These are phyloP conservation scores for Drosophila borborema DNA, from an alignment of 2,888 invertebrate species.

Conservation along the genomic window DNA sequence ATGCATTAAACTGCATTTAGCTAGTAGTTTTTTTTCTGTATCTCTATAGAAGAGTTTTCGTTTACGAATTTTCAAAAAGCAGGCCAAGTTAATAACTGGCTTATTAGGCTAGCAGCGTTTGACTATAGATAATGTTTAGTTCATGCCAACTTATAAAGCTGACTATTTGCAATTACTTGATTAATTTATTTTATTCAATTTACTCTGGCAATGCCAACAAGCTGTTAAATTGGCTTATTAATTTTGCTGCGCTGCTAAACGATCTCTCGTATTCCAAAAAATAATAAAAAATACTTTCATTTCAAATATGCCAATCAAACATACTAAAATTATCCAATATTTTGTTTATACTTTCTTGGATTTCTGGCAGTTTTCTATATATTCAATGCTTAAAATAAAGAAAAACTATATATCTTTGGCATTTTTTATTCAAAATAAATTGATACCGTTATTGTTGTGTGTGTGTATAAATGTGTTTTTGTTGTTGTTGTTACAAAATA, in stretches of 20 bases:
- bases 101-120: slow-evolving; percentile 4
- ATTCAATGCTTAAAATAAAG: slow-evolving; percentile 11
- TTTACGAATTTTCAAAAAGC: not conserved
- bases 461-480: slow-evolving; percentile 16
- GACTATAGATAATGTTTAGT: not conserved
- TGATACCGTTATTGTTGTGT: slow-evolving; percentile 64
- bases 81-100: not conserved
- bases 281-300: not conserved
- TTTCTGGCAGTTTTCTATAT: slow-evolving; percentile 3
- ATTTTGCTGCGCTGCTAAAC: not conserved
- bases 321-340: slow-evolving; percentile 11
- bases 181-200: not conserved
- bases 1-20: not conserved
- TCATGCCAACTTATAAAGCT: not conserved
- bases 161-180: no score
- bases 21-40: not conserved
- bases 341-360: not conserved
- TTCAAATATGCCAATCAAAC: not conserved
- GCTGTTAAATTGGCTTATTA: not conserved
- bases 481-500: slow-evolving; percentile 59
- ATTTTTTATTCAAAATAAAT: slow-evolving; percentile 82
- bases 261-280: not conserved
- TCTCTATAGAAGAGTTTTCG: not conserved
- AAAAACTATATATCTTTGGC: slow-evolving; percentile 69
- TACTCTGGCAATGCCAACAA: not conserved